Evolutionary conservation across 2,888 invertebrate genomes (phyloP).

Genomic region (Microctonus brassicae): DNA sequence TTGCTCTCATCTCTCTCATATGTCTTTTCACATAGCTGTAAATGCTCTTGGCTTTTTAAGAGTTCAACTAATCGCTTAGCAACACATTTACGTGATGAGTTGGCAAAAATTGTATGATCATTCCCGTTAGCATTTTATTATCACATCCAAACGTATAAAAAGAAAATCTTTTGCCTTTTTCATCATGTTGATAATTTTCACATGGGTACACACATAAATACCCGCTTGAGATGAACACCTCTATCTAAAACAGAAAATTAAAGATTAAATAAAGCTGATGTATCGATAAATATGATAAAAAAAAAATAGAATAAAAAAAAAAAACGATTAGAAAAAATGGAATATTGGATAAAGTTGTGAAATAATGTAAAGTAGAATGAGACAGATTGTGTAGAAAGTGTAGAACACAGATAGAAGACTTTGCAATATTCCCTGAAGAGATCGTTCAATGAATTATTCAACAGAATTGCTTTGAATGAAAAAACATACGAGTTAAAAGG

Average conservation of each 20-base stretch:
- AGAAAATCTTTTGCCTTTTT: background rate
- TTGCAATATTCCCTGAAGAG: slow-evolving; percentile 4
- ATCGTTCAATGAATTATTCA: slow-evolving; percentile 25
- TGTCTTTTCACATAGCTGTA: background rate
- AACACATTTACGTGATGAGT: background rate
- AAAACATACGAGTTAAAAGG: background rate
- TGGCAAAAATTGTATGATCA: background rate
- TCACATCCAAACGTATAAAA: background rate
- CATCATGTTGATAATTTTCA: too few species aligned
- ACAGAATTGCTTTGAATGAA: slow-evolving; percentile 18
- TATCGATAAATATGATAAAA: too few species aligned
- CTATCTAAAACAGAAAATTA: too few species aligned
- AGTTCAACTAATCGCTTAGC: background rate
- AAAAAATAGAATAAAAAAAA: too few species aligned
- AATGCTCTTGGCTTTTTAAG: background rate
- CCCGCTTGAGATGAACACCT: too few species aligned
- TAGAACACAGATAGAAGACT: background rate
- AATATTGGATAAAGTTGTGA: background rate
- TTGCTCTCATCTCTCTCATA: background rate
- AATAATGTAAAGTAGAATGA: background rate
- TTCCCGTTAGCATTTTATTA: background rate
- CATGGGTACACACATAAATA: too few species aligned
- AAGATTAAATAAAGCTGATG: background rate
- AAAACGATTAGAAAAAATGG: slow-evolving; percentile 9
- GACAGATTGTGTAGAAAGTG: background rate